Percentiles rank a stretch among this genome's conserved stretches.
Evolutionary conservation across 1,140 invertebrate genomes (phyloP).

Genomic region (Drosophila paulistorum): DNA sequence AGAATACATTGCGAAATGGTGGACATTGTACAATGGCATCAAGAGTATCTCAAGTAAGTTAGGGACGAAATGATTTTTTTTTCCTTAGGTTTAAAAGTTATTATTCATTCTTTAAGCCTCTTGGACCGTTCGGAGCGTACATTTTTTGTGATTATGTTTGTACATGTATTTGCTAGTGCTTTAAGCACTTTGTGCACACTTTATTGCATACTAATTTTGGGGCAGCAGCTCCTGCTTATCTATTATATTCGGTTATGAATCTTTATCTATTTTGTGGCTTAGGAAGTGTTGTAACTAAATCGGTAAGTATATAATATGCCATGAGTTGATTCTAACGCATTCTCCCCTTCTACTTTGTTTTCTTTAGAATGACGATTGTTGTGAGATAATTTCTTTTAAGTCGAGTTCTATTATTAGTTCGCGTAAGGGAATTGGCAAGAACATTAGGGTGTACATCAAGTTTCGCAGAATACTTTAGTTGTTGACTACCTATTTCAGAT

Average conservation of each 20-base stretch:
- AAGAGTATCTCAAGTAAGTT: conserved; percentile 29
- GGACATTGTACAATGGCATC: conserved; percentile 27
- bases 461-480: too few relatives aligned
- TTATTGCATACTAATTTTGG: conserved; percentile 18
- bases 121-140: conserved; percentile 2
- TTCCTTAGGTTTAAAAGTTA: neutral
- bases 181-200: conserved; percentile 11
- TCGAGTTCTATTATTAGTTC: too few relatives aligned
- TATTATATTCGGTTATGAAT: conserved; percentile 17
- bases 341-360: neutral
- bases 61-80: neutral
- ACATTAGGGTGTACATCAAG: too few relatives aligned
- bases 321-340: neutral
- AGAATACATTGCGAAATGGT: conserved; percentile 7
- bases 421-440: too few relatives aligned
- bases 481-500: too few relatives aligned
- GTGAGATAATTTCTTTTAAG: too few relatives aligned
- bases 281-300: conserved; percentile 13
- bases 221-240: conserved; percentile 25
- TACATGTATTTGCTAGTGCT: conserved; percentile 4
- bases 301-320: conserved; percentile 18
- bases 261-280: conserved; percentile 31
- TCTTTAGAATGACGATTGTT: conserved; percentile 27
- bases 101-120: neutral
- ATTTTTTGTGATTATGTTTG: conserved; percentile 9